Evolutionary conservation across 2,113 vertebrate genomes (phyloP).

Genomic region (Lanius collurio): DNA sequence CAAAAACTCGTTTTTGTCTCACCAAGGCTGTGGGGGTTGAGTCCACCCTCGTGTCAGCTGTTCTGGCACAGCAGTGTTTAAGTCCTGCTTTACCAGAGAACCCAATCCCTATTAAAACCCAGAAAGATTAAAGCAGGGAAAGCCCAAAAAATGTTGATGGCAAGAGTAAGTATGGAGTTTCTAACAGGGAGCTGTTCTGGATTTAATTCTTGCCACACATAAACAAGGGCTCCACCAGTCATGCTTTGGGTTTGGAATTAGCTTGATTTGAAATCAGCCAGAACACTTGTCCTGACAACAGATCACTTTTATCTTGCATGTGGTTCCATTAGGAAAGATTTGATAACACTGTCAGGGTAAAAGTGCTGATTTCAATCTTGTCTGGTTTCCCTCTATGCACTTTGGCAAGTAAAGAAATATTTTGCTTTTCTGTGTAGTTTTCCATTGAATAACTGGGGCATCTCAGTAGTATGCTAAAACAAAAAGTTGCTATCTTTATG

Average conservation of each 20-base stretch:
- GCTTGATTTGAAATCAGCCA: slow-evolving; percentile 36
- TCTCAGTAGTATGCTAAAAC: neutral
- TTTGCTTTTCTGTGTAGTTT: slow-evolving; percentile 19
- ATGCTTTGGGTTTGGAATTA: neutral
- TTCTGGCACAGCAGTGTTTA: neutral
- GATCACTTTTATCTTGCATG: slow-evolving; percentile 13
- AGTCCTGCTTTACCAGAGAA: neutral
- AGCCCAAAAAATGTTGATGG: neutral
- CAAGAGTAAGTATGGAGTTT: neutral
- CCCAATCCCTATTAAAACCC: neutral
- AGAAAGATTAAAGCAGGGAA: neutral
- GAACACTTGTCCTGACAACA: slow-evolving; percentile 7
- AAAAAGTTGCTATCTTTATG: neutral
- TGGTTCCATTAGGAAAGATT: slow-evolving; percentile 40
- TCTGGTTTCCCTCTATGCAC: slow-evolving; percentile 14
- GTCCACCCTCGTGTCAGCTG: rapidly evolving
- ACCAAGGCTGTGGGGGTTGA: rapidly evolving
- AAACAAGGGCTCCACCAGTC: neutral
- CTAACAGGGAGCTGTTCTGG: neutral
- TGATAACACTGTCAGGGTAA: slow-evolving; percentile 10
- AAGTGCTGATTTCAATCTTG: slow-evolving; percentile 30
- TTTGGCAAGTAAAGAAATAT: slow-evolving; percentile 7
- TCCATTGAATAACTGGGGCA: neutral
- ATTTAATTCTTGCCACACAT: neutral
- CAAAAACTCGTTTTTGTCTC: neutral